Base-by-base conservation (phyloP, 2,113 vertebrate genomes). In the Tonatia bakeri region DNA sequence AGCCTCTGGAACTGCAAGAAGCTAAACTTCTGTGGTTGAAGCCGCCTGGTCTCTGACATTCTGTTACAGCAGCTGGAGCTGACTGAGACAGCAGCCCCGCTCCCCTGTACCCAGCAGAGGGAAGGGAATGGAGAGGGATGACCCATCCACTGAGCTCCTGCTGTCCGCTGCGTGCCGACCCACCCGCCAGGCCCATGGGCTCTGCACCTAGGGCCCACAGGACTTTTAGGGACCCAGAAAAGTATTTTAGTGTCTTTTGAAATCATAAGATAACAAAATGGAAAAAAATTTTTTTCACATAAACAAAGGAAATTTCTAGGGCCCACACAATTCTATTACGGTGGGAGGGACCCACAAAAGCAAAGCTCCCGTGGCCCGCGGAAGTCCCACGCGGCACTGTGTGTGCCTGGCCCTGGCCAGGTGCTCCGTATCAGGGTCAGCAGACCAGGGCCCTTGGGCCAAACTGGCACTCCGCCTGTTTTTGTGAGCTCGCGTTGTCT, bases 341-440 rank as follows among this genome's bases (percentile, higher is more conserved):
- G 33, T 52, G 64, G n/a, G 59, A 80, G 40, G 80, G n/a, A 50
- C 22, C 6, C 45, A 45, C 4, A 26, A 89, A 89, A 17, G 79
- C 61, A 50, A 16, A 73, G 61, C 9, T 28, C 36, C 7, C 0
- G 1, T 17, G 20, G 38, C 38, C 28, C 11, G 4, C 0, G 40
- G 15, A 36, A 36, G 17, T 24, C 47, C 9, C 24, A 67, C 5
- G 0, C 11, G 38, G 72, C 3, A 1, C 38, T 20, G 15, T 4
- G 17, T 31, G 33, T 17, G 6, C 64, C 52, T 47, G 54, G 5
- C 28, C 24, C 50, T 2, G 40, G 38, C 22, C 2, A 1, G n/a
- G 24, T 0, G 1, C 43, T 50, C 75, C 28, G 1, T 6, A 1
- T 33, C 31, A 19, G 20, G 5, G 33, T 15, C 45, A 56, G 47